These are phyloP conservation scores for Penaeus chinensis DNA, from an alignment of 1,140 invertebrate species.

Conservation along the genomic window DNA sequence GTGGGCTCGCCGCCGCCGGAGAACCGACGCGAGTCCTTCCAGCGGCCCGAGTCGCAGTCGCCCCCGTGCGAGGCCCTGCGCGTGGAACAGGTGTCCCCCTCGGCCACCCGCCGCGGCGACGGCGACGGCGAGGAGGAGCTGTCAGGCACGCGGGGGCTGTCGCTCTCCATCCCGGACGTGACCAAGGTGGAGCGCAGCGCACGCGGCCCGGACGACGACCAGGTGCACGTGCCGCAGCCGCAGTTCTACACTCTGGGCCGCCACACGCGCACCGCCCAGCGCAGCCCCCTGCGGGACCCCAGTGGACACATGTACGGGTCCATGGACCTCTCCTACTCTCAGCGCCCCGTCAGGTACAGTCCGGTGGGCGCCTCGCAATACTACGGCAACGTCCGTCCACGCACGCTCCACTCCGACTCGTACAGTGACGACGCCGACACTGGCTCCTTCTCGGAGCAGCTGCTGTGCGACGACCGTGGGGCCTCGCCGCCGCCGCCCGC, in stretches of 20 bases:
- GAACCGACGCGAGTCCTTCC: slow-evolving; percentile 20
- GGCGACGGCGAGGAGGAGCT: slow-evolving; percentile 38
- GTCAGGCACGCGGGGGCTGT: slow-evolving; percentile 43
- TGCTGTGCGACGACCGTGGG: slow-evolving; percentile 61
- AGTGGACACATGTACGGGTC: slow-evolving; percentile 34
- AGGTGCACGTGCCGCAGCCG: slow-evolving; percentile 38
- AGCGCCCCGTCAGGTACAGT: slow-evolving; percentile 47
- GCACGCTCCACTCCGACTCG: slow-evolving; percentile 13
- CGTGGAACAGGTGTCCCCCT: slow-evolving; percentile 41
- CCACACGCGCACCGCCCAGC: slow-evolving; percentile 23
- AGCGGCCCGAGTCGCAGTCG: slow-evolving; percentile 25
- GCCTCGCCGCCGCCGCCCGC: slow-evolving; percentile 61
- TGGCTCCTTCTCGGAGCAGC: slow-evolving; percentile 49
- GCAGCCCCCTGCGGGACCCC: slow-evolving; percentile 30
- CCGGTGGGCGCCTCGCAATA: slow-evolving; percentile 39
- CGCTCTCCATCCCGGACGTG: slow-evolving; percentile 63
- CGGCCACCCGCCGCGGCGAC: slow-evolving; percentile 18
- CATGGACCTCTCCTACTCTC: slow-evolving; percentile 38
- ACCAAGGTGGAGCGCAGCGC: slow-evolving; percentile 56
- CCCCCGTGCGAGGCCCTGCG: slow-evolving; percentile 29
- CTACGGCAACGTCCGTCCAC: slow-evolving; percentile 51
- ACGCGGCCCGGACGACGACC: slow-evolving; percentile 20
- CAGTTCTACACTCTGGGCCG: slow-evolving; percentile 63
- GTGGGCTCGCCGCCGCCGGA: neutral
- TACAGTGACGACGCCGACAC: slow-evolving; percentile 50